Conservation (phyloP, 2,113 vertebrate genomes). For the Anolis carolinensis region DNA sequence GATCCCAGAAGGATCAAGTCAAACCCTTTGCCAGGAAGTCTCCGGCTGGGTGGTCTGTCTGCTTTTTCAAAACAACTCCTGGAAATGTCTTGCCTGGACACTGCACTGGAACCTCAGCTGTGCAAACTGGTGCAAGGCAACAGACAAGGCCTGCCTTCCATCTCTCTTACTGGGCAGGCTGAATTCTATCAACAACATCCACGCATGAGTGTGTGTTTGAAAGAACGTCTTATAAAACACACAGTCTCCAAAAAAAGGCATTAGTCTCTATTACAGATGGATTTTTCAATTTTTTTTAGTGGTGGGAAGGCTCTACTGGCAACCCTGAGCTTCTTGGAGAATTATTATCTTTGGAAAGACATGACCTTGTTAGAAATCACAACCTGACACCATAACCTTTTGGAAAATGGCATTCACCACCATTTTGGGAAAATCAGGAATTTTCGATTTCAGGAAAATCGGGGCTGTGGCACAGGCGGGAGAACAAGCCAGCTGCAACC, state of each 20-base stretch:
- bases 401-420: too few relatives aligned
- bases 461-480: too few relatives aligned
- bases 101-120: constrained; percentile 19
- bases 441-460: too few relatives aligned
- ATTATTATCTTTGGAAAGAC: too few relatives aligned
- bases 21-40: neutral
- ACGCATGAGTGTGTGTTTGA: constrained; percentile 18
- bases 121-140: constrained; percentile 27
- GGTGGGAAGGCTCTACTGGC: too few relatives aligned
- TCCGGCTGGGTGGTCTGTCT: neutral
- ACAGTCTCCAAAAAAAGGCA: neutral
- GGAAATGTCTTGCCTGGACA: neutral
- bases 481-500: too few relatives aligned
- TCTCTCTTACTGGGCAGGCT: neutral
- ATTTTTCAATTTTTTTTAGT: neutral
- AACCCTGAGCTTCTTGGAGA: too few relatives aligned
- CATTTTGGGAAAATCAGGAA: too few relatives aligned
- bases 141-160: constrained; percentile 9
- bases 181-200: constrained; percentile 15
- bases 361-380: too few relatives aligned
- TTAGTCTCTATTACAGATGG: neutral
- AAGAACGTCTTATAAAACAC: neutral
- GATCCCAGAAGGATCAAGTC: constrained; percentile 12
- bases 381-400: too few relatives aligned
- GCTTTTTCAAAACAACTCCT: constrained; percentile 7